Conservation (phyloP, 92 coral and sea anemone genomes). For the Palythoa caribaeorum region DNA sequence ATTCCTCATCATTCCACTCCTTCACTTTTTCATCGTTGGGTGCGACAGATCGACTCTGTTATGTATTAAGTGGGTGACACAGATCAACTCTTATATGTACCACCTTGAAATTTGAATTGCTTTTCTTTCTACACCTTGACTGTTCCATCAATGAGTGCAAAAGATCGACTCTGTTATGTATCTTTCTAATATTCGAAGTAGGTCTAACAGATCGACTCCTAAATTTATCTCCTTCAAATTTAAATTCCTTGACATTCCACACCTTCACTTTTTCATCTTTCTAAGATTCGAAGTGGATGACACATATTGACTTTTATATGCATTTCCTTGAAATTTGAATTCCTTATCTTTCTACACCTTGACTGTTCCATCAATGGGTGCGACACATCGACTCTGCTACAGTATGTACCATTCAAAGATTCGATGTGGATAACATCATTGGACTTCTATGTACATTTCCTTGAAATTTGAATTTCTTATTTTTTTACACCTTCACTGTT, state of each 20-base stretch:
- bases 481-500: slow-evolving; percentile 91
- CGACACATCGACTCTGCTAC: neutral
- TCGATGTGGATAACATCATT: no score
- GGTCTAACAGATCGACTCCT: neutral
- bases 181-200: neutral
- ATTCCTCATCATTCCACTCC: neutral
- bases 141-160: neutral
- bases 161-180: neutral
- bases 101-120: no score
- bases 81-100: neutral
- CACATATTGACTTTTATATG: neutral
- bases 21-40: no score
- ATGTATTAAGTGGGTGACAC: neutral
- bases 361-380: no score
- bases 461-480: slow-evolving; percentile 37
- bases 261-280: no score
- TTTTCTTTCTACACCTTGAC: neutral
- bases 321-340: no score
- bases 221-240: neutral
- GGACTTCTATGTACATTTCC: no score
- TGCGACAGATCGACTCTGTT: no score
- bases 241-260: neutral
- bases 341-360: no score
- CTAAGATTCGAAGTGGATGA: neutral
- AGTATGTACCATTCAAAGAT: neutral